phyloP scores from a whole-genome alignment of 2,888 invertebrate species.

The Diaperis boleti region DNA sequence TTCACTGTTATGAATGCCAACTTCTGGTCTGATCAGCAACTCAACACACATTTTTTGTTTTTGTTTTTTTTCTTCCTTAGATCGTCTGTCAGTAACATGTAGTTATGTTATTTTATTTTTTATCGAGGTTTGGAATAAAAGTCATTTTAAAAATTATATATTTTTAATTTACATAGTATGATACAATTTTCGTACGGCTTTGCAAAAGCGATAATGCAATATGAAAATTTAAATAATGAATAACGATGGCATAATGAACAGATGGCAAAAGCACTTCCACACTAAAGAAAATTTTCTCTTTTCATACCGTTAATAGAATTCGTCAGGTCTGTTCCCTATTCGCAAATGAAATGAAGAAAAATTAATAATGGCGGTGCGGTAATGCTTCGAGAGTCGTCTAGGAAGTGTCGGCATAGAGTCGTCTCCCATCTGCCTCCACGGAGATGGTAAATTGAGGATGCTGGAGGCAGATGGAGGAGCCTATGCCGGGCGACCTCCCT shows the following conservation, averaged over 20 bases:
- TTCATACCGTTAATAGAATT: constrained; percentile 60
- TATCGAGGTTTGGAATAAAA: neutral
- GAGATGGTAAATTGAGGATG: constrained; percentile 57
- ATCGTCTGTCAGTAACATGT: no score
- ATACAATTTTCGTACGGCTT: constrained; percentile 60
- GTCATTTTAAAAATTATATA: constrained; percentile 55
- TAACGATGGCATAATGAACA: constrained; percentile 63
- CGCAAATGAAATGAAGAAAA: constrained; percentile 49
- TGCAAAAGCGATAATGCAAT: constrained; percentile 58
- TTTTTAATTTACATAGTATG: constrained; percentile 60
- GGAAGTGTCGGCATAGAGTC: constrained; percentile 33
- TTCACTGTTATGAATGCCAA: no score
- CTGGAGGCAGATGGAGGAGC: constrained; percentile 45
- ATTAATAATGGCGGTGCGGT: constrained; percentile 41
- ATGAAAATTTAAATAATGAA: constrained; percentile 61
- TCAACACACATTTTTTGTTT: no score
- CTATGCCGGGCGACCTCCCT: constrained; percentile 37
- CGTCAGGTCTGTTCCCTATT: constrained; percentile 59
- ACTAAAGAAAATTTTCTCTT: constrained; percentile 62
- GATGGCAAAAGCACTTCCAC: constrained; percentile 65
- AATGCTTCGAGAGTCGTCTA: constrained; percentile 43
- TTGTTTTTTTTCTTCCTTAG: no score
- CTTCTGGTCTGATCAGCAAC: no score
- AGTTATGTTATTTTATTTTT: no score
- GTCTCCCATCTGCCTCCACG: constrained; percentile 43